Evolutionary conservation across 2,113 vertebrate species (phyloP), one percentile per base, ranked within the genome.

Genomic region (Aspidoscelis tigris): DNA sequence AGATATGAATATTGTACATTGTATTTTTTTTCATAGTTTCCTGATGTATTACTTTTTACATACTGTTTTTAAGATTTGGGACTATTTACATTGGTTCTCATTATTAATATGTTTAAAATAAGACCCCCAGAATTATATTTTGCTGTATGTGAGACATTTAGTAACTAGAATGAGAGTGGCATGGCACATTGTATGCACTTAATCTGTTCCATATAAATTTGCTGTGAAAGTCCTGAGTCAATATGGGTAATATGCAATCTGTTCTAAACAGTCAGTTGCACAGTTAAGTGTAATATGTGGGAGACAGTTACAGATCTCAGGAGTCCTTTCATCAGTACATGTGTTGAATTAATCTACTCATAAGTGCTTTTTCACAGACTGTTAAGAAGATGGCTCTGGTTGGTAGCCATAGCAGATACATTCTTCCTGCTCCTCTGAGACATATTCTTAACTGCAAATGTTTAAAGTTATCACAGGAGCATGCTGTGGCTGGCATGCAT

Each of bases 291-390:
- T 93, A 92, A 94, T 95, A 93, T 92, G 89, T 93, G 87, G 84
- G 89, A 93, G 90, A 88, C 89, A 86, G 90, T 94, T 94, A 94
- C 88, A 87, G 90, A 90, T 93, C 92, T 94, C 88, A 88, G 91
- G 92, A 91, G 92, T 88, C 91, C 84, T 90, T 84, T 93, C 79
- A 78, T 93, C 85, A 76, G 75, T 86, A 24, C 2, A 76, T 84
- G 86, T 90, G 88, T 90, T 89, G 90, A 92, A 93, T 92, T 91
- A 90, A 89, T 92, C 89, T 93, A 84, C 85, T 90, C 87, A 88
- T 92, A 85, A 90, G 92, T 78, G 75, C 90, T 92, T 66, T 80
- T 84, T 91, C 75, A 78, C 81, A 91, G 92, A 89, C 90, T 92
- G 88, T 91, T 85, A 81, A 16, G 89, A 90, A 91, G 93, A 83